phyloP scores from a whole-genome alignment of 2,113 vertebrate genomes.

The Dromiciops gliroides region DNA sequence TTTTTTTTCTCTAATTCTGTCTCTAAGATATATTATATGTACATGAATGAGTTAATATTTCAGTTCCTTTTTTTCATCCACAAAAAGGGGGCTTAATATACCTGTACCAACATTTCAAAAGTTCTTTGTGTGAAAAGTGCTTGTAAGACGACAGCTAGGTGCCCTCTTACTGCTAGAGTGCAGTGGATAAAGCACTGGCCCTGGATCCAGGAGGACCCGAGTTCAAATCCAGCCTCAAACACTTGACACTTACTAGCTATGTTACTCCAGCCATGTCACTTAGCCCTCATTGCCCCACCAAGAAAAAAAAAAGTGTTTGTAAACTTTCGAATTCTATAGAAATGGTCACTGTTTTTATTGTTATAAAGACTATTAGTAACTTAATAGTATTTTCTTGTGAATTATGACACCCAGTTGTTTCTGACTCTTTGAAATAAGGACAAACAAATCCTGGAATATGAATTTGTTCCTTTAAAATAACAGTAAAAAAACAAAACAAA shows the following conservation, averaged over 20 bases:
- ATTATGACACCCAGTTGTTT: conserved; percentile 16
- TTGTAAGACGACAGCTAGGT: no score
- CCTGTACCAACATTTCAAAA: background rate
- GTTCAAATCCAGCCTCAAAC: no score
- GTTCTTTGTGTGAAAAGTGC: no score
- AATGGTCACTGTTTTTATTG: background rate
- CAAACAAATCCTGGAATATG: conserved; percentile 31
- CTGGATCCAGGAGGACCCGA: no score
- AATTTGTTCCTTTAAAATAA: background rate
- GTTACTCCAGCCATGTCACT: no score
- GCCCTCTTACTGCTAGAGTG: no score
- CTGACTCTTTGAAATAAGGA: conserved; percentile 44
- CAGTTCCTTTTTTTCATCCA: background rate
- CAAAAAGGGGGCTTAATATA: background rate
- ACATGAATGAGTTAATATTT: background rate
- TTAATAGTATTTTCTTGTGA: conserved; percentile 60
- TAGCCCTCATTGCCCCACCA: no score
- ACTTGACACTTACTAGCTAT: no score
- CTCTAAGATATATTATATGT: background rate
- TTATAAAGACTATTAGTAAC: background rate
- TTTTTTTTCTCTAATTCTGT: no score
- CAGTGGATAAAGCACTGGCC: no score
- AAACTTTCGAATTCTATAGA: no score
- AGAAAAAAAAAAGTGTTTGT: no score
- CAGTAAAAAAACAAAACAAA: background rate